Evolutionary conservation across 2,113 vertebrate genomes (phyloP).

Genomic region (Carettochelys insculpta): DNA sequence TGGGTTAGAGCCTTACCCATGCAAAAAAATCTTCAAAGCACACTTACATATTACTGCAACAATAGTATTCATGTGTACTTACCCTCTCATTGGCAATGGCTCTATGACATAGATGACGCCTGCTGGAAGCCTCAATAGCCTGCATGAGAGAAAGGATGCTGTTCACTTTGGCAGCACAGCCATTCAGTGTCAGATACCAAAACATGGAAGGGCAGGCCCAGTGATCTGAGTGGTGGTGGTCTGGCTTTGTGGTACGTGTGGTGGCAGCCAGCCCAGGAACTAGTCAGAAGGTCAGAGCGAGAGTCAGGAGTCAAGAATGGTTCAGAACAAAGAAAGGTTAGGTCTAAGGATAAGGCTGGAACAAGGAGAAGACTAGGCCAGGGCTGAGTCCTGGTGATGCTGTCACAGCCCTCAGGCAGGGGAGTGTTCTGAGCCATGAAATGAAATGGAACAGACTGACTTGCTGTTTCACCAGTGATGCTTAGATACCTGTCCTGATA

Average conservation of each 20-base stretch:
- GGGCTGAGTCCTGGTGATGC: no score
- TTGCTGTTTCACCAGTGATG: no score
- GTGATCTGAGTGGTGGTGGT: background rate
- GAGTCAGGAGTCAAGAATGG: no score
- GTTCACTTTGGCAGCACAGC: background rate
- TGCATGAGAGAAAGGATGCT: background rate
- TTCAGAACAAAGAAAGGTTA: no score
- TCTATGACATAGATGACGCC: background rate
- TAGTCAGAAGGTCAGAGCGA: no score
- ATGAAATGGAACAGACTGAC: no score
- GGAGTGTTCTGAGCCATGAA: no score
- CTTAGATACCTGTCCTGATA: no score
- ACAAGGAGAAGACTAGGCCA: no score
- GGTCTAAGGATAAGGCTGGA: no score
- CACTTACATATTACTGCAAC: background rate
- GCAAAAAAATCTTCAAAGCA: background rate
- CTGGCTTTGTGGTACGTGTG: background rate
- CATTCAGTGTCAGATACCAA: background rate
- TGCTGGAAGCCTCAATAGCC: background rate
- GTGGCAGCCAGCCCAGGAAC: no score
- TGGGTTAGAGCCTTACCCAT: background rate
- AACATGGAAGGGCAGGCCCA: background rate
- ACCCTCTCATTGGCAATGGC: background rate
- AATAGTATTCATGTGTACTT: background rate
- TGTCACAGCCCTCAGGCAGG: no score